Conservation (phyloP, 1,140 invertebrate species). For the Thaumatotibia leucotreta region DNA sequence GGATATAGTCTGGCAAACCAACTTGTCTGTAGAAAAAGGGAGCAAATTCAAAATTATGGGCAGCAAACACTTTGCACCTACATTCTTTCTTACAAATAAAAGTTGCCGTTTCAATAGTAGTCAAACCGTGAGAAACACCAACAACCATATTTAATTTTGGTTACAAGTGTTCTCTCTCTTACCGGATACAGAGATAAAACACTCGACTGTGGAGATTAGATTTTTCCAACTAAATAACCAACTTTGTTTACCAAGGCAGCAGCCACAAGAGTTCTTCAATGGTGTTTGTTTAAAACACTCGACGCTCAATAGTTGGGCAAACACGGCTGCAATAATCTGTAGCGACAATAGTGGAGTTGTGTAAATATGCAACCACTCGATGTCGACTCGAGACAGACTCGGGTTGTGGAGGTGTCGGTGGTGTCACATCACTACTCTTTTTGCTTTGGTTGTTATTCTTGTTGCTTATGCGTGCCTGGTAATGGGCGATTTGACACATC, state of each 20-base stretch:
- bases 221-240: conserved; percentile 64
- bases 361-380: conserved; percentile 27
- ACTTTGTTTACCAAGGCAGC: conserved; percentile 51
- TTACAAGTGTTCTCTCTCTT: conserved; percentile 30
- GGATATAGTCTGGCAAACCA: too few species aligned
- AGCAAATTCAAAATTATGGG: too few species aligned
- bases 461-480: too few species aligned
- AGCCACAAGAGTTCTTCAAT: conserved; percentile 53
- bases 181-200: conserved; percentile 59
- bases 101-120: background rate
- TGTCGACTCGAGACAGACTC: conserved; percentile 20
- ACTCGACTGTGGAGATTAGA: conserved; percentile 56
- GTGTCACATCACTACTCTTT: conserved; percentile 21
- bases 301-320: conserved; percentile 58
- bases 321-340: conserved; percentile 54
- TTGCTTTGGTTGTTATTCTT: background rate
- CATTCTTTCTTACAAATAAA: background rate
- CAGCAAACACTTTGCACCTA: too few species aligned
- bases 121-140: conserved; percentile 11
- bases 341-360: conserved; percentile 51
- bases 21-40: too few species aligned
- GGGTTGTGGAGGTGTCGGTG: conserved; percentile 28
- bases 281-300: conserved; percentile 61
- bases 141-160: conserved; percentile 37
- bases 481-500: background rate